A percentile compares a stretch with the other conserved stretches of the same genome.
These are phyloP conservation scores for Mustela nigripes DNA, from an alignment of 2,113 vertebrate genomes.

Conservation along the genomic window DNA sequence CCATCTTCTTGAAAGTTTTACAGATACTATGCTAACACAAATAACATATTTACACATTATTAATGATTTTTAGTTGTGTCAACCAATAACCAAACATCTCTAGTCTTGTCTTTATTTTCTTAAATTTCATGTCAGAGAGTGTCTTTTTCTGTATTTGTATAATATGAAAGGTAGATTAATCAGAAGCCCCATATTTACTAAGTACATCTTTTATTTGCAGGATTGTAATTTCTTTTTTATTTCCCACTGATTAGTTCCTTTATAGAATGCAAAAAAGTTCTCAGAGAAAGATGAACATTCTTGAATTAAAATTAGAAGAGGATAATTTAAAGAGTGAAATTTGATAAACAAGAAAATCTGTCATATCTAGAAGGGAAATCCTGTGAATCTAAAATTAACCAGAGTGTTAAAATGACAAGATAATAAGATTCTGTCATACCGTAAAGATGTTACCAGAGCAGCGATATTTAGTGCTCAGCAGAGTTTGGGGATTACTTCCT, in stretches of 20 bases:
- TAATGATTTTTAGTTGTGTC: background rate
- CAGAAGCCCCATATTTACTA: background rate
- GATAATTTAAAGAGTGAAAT: background rate
- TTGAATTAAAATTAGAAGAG: background rate
- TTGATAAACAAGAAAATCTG: background rate
- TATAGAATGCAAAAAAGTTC: background rate
- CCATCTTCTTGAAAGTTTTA: background rate
- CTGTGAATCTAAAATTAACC: background rate
- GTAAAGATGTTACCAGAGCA: background rate
- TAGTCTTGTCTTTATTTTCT: background rate
- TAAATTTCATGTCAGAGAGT: background rate
- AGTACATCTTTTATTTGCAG: background rate
- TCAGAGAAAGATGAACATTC: background rate
- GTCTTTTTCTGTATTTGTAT: background rate
- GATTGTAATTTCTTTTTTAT: background rate
- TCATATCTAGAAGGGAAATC: background rate
- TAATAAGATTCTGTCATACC: slow-evolving; percentile 21
- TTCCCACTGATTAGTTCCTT: background rate
- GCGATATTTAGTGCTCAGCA: background rate
- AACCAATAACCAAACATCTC: background rate
- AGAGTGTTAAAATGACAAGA: slow-evolving; percentile 9
- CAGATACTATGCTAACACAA: background rate
- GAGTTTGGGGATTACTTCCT: background rate
- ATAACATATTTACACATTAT: background rate
- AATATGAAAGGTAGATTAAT: background rate